Base-by-base conservation (phyloP, 1,140 invertebrate species). In the Platorchestia sp. region DNA sequence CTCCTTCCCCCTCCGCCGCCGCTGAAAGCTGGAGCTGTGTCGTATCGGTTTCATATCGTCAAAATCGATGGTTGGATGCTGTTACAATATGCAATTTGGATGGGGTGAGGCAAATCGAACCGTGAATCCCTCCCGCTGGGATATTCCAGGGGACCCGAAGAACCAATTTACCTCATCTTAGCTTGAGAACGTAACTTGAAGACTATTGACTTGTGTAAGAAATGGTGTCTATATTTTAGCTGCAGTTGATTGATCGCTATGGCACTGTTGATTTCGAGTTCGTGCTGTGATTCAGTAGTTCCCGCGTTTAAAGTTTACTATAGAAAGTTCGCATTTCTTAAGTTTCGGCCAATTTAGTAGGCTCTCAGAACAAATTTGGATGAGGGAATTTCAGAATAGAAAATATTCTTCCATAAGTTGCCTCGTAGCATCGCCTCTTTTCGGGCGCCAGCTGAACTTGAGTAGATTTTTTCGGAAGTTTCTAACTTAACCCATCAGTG, bases 11-110 rank as follows among this genome's bases (percentile, higher is more conserved):
- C n/a, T n/a, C 45, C 45, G n/a, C 91, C 45, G 14, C 43, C 91
- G 45, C 41, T 44, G 91, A 47, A 93, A 93, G 43, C 44, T 93
- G 91, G 91, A 45, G 45, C 91, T 93, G 43, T 93, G 91, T 47
- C 91, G 91, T 93, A 93, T 93, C 43, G 91, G 91, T 47, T 45
- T 93, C 91, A 45, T 93, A 93, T 93, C 91, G 91, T 93, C 91
- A 93, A 93, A 93, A 93, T 93, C 91, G 91, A 93, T 47, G 91
- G 91, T 93, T 93, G 44, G 91, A 93, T 93, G 91, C 43, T 45
- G 91, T 47, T 93, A 93, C 91, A 93, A 93, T 93, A 93, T 93
- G 91, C 91, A 93, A 93, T 93, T 93, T 93, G 40, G 91, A 93
- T 93, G 91, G 91, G 91, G 91, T 93, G 91, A 93, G 45, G 43